Conservation (phyloP, 2,888 invertebrate genomes). For the Resseliella maxima region DNA sequence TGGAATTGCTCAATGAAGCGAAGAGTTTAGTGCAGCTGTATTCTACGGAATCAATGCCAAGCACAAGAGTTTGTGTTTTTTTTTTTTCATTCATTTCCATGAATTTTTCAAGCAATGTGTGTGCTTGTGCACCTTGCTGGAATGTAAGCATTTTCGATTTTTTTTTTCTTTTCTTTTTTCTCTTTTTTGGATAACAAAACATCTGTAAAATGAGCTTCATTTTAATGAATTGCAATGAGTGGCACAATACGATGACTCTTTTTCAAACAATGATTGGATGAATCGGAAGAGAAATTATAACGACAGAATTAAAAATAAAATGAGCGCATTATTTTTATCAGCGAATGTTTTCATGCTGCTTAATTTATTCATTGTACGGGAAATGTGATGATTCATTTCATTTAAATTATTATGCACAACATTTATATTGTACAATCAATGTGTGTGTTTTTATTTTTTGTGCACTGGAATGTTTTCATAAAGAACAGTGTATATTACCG, state of each 20-base stretch:
- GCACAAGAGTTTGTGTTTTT: slow-evolving; percentile 2
- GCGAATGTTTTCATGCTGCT: not conserved
- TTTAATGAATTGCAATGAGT: not conserved
- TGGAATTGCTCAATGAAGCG: slow-evolving; percentile 10
- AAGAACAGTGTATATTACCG: not conserved
- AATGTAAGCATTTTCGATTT: not conserved
- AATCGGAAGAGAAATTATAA: slow-evolving; percentile 43
- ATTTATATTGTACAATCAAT: not conserved
- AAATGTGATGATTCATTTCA: slow-evolving; percentile 32
- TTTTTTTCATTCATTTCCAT: not conserved
- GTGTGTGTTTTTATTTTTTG: not conserved
- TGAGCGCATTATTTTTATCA: not conserved
- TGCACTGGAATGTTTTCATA: too few species aligned
- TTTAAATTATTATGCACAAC: not conserved
- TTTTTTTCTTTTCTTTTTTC: not conserved
- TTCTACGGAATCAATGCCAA: not conserved
- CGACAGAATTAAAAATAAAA: not conserved
- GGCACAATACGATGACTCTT: not conserved
- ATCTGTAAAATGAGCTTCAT: not conserved
- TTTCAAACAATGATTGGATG: not conserved
- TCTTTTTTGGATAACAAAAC: slow-evolving; percentile 3
- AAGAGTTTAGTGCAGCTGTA: not conserved
- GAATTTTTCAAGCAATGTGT: not conserved
- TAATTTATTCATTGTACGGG: slow-evolving; percentile 13
- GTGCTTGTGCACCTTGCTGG: not conserved